Conservation (phyloP, 2,797 vertebrate species). For the Lepidocolaptes lacrymiger region DNA sequence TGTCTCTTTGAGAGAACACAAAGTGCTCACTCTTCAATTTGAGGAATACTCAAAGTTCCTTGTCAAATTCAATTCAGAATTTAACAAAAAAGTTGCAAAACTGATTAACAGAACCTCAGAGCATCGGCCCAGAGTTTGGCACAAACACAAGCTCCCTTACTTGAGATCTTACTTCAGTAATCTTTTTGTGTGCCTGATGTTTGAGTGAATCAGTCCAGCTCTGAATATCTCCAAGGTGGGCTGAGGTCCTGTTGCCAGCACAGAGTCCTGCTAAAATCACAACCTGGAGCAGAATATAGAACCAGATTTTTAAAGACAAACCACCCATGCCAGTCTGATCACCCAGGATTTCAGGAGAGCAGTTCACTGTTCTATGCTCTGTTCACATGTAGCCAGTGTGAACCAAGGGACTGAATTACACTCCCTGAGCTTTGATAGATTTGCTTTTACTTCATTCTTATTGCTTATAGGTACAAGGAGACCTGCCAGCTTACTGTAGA, state of each 20-base stretch:
- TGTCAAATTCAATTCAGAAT: not conserved
- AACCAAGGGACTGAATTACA: slow-evolving; percentile 1
- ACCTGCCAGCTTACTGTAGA: not conserved
- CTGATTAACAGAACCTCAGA: not conserved
- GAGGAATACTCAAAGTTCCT: not conserved
- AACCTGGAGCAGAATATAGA: not conserved
- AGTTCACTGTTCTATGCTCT: not conserved
- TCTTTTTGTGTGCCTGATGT: not conserved
- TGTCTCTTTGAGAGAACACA: not conserved
- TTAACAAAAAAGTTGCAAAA: not conserved
- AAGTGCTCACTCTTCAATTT: not conserved
- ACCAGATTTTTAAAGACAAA: not conserved
- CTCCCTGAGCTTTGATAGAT: not conserved
- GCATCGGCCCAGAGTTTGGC: not conserved
- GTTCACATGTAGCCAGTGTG: not conserved
- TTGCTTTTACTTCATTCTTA: not conserved
- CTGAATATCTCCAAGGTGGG: not conserved
- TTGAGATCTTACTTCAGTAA: not conserved
- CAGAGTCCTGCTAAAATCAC: not conserved
- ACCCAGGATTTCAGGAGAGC: not conserved
- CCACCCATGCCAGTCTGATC: not conserved
- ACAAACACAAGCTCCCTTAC: not conserved
- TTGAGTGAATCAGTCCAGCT: not conserved
- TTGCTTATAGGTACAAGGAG: slow-evolving; percentile 5
- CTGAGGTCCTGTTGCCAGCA: not conserved